Conservation (phyloP, 2,113 vertebrate species). For the Protobothrops mucrosquamatus region DNA sequence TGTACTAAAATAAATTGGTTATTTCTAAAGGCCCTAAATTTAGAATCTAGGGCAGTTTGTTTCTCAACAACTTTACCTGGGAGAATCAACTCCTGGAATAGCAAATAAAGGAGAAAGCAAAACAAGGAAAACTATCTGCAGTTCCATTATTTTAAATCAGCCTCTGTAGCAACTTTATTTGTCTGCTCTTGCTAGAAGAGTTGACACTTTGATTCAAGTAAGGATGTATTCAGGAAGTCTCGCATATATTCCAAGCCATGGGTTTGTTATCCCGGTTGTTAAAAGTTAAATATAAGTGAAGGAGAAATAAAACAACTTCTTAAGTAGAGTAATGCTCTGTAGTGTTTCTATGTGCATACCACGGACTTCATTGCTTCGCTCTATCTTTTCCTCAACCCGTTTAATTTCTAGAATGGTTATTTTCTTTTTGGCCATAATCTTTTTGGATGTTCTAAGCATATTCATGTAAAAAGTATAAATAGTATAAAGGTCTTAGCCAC, state of each 20-base stretch:
- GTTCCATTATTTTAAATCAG: background rate
- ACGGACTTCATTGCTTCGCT: background rate
- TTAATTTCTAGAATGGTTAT: background rate
- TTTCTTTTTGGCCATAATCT: background rate
- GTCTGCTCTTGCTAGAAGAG: background rate
- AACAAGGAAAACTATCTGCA: background rate
- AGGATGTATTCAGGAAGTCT: background rate
- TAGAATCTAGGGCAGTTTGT: background rate
- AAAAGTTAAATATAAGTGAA: background rate
- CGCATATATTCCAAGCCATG: background rate
- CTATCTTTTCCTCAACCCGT: background rate
- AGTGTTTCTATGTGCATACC: background rate
- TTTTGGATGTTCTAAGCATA: background rate
- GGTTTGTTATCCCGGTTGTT: background rate
- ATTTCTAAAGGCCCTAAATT: background rate
- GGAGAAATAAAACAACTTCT: background rate
- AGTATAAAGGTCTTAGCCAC: background rate
- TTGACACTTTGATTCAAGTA: background rate
- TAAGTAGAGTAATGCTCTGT: background rate
- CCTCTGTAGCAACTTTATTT: background rate
- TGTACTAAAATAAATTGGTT: background rate
- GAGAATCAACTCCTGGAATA: background rate
- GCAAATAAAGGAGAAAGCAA: background rate
- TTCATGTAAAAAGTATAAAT: background rate
- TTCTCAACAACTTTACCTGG: background rate